Conservation (phyloP, 2,113 vertebrate species). For the Sebastes schlegelii region DNA sequence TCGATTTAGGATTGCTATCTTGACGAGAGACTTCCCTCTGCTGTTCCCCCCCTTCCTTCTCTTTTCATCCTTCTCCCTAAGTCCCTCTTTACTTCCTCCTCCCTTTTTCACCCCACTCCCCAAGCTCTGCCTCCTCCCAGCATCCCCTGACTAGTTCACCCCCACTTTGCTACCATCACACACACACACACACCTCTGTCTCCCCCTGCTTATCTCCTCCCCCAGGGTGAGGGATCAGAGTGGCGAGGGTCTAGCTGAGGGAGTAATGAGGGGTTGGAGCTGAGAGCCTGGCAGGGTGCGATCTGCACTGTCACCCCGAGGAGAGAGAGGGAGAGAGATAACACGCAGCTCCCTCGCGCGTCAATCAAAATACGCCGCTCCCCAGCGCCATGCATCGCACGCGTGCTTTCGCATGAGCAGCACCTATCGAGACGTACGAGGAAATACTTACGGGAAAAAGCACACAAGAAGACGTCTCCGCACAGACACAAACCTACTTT, state of each 20-base stretch:
- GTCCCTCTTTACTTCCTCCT: slow-evolving; percentile 54
- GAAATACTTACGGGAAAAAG: slow-evolving; percentile 34
- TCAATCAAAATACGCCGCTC: slow-evolving; percentile 61
- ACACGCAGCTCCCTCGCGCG: slow-evolving; percentile 39
- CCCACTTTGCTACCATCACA: background rate
- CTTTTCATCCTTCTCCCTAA: slow-evolving; percentile 41
- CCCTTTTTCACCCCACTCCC: slow-evolving; percentile 15
- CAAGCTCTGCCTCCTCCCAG: slow-evolving; percentile 44
- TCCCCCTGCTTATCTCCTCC: slow-evolving; percentile 65
- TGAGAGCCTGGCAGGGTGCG: slow-evolving; percentile 69
- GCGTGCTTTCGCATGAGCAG: slow-evolving; percentile 39
- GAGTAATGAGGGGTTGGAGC: slow-evolving; percentile 76
- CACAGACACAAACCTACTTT: slow-evolving; percentile 23
- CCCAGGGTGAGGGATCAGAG: slow-evolving; percentile 79
- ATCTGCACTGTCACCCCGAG: slow-evolving; percentile 68
- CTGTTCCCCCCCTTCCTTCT: background rate
- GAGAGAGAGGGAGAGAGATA: slow-evolving; percentile 58
- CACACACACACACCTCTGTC: slow-evolving; percentile 33
- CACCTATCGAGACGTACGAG: slow-evolving; percentile 37
- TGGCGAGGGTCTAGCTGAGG: slow-evolving; percentile 69
- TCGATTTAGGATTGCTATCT: slow-evolving; percentile 28
- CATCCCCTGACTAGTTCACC: slow-evolving; percentile 40
- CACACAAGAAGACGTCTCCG: slow-evolving; percentile 21
- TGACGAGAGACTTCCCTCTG: slow-evolving; percentile 32
- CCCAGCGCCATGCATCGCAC: background rate